Evolutionary conservation across 1,140 invertebrate genomes (phyloP), one percentile per base, ranked within the genome.

Genomic region (Rhyzopertha dominica): DNA sequence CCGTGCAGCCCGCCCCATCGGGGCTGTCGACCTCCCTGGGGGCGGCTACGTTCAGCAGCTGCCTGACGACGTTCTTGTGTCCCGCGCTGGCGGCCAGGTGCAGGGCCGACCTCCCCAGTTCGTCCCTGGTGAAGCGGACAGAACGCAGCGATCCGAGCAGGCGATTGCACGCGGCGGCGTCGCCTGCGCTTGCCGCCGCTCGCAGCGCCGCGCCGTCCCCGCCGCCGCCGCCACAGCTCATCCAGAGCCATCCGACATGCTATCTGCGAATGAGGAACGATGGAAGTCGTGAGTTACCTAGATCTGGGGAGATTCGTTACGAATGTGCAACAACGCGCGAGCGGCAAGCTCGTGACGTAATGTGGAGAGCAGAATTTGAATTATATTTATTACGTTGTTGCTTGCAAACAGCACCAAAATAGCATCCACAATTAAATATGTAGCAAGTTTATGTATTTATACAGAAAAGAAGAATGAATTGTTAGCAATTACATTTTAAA

Each of bases 1-100:
- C 76, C 28, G 82, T 85, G 58, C 80, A 81, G 1, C 84, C 86
- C 49, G 63, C 67, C 43, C 66, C 68, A 59, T 72, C 71, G 49
- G 65, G 62, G 47, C 62, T 65, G 51, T 69, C 59, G 26, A 62
- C 57, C 49, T 67, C 63, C 38, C 60, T 53, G 40, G 63, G 63
- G 47, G 63, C 65, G 50, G 62, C 66, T 43, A 66, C 63, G 47
- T 58, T 58, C 47, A 73, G 61, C 54, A 72, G 65, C 59, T 68
- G 56, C 37, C 61, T 58, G 47, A 72, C 64, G 53, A 68, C 61
- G 36, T 59, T 40, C 29, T 50, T 52, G 52, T 70, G 68, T 47
- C 66, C 63, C 48, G 62, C 60, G 18, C 56, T 61, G 19, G 69
- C 69, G 43, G 70, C 68, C 59, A 69, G 54, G 52, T 64, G 65